Base-by-base conservation (phyloP, 1,140 invertebrate species). In the Coptotermes formosanus region DNA sequence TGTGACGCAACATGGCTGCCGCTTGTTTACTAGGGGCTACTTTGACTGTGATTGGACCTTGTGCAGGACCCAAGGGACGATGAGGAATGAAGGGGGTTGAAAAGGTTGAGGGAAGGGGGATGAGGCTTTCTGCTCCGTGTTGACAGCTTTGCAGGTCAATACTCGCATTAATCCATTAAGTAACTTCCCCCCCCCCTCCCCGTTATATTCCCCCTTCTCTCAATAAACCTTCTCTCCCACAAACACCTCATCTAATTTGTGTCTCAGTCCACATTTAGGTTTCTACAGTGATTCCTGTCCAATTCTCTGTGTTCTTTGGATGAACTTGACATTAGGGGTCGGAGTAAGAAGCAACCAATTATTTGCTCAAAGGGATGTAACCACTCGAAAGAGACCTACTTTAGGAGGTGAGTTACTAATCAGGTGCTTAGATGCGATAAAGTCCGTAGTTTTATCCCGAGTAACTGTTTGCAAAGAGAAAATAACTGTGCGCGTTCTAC, bases 111-210 rank as follows among this genome's bases (percentile, higher is more conserved):
- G 83, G 52, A 45, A 45, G 44, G 38, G 25, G 83, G 83, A 84
- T 45, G 83, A 25, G 83, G 83, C 83, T 84, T 84, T 84, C 83
- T 30, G 45, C 45, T 52, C 44, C 48, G 45, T 84, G 83, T 84
- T 84, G 83, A 84, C 83, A 84, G 83, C 44, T 84, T 84, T 84
- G 48, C 83, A 84, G 83, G 83, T 84, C 83, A 84, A 84, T 84
- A 84, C 83, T 25, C 52, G 45, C 83, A 84, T 84, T 84, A 84
- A 84, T 84, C 83, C 83, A 84, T 84, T 84, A 84, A 84, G 83
- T 84, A 84, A 84, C 48, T 84, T 52, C 83, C 83, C 83, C 43
- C 0, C 45, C 30, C 45, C 25, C 44, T 23, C 44, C 48, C 48
- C 82, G 6, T 23, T 52, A 23, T 44, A 38, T 12, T 30, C n/a